Percentiles rank a stretch among this genome's conserved stretches.
phyloP scores from a whole-genome alignment of 1,140 invertebrate species.

The Drosophila carrolli region DNA sequence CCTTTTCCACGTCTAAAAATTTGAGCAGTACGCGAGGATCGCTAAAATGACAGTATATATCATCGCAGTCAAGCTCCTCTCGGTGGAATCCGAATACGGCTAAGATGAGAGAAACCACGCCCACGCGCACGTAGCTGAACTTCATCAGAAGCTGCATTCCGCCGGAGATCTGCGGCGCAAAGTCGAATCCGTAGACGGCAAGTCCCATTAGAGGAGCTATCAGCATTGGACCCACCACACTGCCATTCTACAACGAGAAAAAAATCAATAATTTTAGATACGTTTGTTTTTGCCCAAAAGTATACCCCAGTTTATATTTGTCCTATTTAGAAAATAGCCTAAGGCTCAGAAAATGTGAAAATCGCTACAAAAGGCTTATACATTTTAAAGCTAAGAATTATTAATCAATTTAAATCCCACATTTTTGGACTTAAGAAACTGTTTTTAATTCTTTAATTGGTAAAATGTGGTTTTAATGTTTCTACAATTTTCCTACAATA shows the following conservation, averaged over 20 bases:
- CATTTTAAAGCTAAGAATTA: too few species aligned
- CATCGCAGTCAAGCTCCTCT: constrained; percentile 86
- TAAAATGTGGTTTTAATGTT: too few species aligned
- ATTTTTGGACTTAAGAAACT: too few species aligned
- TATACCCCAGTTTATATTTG: not conserved
- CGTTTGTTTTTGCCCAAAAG: not conserved
- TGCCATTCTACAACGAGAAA: constrained; percentile 86
- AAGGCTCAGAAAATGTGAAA: too few species aligned
- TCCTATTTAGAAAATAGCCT: too few species aligned
- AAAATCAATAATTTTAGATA: too few species aligned
- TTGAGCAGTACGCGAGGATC: constrained; percentile 87
- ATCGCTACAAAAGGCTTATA: too few species aligned
- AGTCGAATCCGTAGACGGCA: constrained; percentile 89
- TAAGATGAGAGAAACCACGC: constrained; percentile 87
- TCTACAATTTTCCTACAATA: too few species aligned
- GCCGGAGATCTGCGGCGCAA: constrained; percentile 86
- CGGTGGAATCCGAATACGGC: constrained; percentile 87
- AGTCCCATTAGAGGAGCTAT: constrained; percentile 88
- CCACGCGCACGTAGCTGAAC: constrained; percentile 87
- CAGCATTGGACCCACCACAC: constrained; percentile 87
- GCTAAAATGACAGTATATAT: constrained; percentile 87
- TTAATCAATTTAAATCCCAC: too few species aligned
- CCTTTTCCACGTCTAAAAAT: constrained; percentile 86
- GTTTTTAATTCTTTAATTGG: too few species aligned
- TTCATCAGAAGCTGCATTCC: constrained; percentile 87